Percentiles rank a stretch among this genome's conserved stretches.
Conservation (phyloP, 2,797 vertebrate genomes). For the Mormyrus hasselquistii region DNA sequence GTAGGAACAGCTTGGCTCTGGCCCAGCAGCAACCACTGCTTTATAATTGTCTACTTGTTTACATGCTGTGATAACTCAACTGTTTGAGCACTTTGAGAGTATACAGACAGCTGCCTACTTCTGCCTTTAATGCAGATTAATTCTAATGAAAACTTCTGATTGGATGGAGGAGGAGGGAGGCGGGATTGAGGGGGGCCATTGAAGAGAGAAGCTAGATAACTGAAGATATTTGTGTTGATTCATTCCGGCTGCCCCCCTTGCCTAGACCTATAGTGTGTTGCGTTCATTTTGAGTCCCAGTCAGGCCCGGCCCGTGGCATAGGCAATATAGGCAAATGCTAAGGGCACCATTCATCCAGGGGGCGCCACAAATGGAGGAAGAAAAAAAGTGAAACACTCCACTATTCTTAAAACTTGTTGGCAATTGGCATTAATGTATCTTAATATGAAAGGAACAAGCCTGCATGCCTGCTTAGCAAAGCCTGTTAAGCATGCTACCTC, state of each 20-base stretch:
- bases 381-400: no score
- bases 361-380: no score
- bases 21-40: neutral
- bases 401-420: no score
- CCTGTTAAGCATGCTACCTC: no score
- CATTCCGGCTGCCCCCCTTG: neutral
- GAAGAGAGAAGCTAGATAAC: neutral
- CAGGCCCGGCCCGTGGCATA: no score
- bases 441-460: no score
- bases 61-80: slow-evolving; percentile 2
- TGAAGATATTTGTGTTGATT: neutral
- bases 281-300: neutral
- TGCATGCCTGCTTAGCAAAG: no score
- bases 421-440: no score
- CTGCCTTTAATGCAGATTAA: neutral
- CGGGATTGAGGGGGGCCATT: neutral
- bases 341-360: no score
- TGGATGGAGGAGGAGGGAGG: neutral
- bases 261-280: neutral
- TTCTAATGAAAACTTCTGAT: neutral
- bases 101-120: neutral
- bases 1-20: neutral
- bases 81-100: neutral
- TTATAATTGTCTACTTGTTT: slow-evolving; percentile 10
- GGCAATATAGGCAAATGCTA: no score